These are phyloP conservation scores for Regulus satrapa DNA, from an alignment of 2,113 vertebrate species.

Conservation along the genomic window DNA sequence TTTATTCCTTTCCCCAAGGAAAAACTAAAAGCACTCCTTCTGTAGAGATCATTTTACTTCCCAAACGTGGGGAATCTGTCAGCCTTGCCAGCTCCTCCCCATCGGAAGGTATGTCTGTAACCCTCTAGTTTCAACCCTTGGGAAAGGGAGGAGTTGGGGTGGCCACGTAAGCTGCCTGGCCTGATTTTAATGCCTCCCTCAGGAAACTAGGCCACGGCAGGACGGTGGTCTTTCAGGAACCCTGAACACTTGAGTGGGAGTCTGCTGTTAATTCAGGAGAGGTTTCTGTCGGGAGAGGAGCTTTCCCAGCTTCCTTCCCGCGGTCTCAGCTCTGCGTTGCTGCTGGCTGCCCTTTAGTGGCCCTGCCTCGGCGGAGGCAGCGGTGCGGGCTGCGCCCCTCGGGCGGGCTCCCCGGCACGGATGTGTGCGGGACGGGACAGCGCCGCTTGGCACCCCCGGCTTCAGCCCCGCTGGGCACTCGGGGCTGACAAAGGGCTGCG, in stretches of 20 bases:
- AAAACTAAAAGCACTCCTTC: background rate
- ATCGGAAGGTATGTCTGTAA: constrained; percentile 32
- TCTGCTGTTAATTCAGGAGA: background rate
- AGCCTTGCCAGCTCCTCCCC: constrained; percentile 21
- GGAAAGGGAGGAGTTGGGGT: constrained; percentile 57
- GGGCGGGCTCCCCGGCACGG: background rate
- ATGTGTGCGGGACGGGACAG: background rate
- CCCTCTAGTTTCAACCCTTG: constrained; percentile 17
- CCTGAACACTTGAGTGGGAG: background rate
- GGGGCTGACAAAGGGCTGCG: background rate
- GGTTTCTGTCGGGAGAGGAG: background rate
- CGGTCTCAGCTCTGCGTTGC: background rate
- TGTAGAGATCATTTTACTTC: background rate
- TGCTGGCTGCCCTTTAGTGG: background rate
- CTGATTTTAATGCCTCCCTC: constrained; percentile 24
- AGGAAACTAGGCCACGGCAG: constrained; percentile 9
- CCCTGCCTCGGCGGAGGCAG: background rate
- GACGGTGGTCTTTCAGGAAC: background rate
- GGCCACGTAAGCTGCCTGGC: constrained; percentile 51
- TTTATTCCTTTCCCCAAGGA: background rate
- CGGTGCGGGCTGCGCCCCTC: accelerated
- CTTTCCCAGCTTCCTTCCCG: accelerated
- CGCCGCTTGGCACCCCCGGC: background rate
- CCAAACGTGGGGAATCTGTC: background rate
- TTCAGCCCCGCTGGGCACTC: accelerated